Evolutionary conservation across 2,113 vertebrate genomes (phyloP), one percentile per base, ranked within the genome.

Genomic region (Phrynocephalus versicolor): DNA sequence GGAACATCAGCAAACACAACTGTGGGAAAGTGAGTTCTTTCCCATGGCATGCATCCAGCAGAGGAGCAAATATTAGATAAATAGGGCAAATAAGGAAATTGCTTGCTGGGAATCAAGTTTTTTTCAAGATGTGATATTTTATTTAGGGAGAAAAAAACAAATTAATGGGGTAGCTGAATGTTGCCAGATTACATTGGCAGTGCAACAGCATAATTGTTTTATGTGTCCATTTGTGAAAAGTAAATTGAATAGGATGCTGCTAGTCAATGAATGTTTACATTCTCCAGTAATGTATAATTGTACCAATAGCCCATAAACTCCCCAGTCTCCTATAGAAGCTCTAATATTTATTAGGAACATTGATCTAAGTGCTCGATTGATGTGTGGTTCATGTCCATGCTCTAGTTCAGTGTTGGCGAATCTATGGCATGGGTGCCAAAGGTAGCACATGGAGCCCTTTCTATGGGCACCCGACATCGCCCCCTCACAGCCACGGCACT

Each of bases 1-100:
- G 33, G 81, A 86, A 83, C 33, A 78, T 85, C 75, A 93, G 21
- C 65, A 90, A 83, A 83, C 25, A 14, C 55, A 75, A 19, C 51
- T 70, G 55, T 87, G 82, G 77, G 60, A 92, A 87, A 86, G 60
- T 73, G 33, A 74, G 39, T 70, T 84, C 74, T 89, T 89, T 90
- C 37, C 13, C 83, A 45, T 89, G 83, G 70, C 85, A 88, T 2
- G 2, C 16, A 57, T 83, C 64, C 65, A 87, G 13, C 62, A 12
- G 12, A 72, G 0, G 75, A 86, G 76, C 88, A 79, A 88, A 25
- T 88, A 82, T 65, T 82, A 82, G 45, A 41, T 79, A 80, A 57
- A 27, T 90, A 90, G 85, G 62, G 80, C 81, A 86, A 78, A 87
- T 30, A 19, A 81, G 71, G 67, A 89, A 67, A 18, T 41, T n/a